Base-by-base conservation (phyloP, 1,140 invertebrate genomes). In the Drosophila chauvacae region DNA sequence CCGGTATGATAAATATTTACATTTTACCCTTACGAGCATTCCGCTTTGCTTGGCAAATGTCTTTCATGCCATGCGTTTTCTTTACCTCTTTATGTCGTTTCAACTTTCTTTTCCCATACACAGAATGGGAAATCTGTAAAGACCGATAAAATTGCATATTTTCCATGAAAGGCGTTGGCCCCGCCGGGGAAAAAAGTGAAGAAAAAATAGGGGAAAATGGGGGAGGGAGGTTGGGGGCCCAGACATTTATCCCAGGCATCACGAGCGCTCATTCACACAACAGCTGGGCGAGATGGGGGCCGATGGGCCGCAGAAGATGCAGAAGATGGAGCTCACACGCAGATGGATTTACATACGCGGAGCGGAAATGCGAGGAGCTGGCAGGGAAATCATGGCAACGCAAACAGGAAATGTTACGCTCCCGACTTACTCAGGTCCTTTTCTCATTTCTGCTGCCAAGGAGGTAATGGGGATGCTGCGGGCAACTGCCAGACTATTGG, bases 101-200 rank as follows among this genome's bases (percentile, higher is more conserved):
- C 50, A 42, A 55, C 50, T 76, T 60, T 45, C 57, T 62, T 70
- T 63, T 37, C 13, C 11, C 13, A 7, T 20, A 55, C 59, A 55
- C 59, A 45, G 45, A 68, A 64, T 76, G 74, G 78, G 28, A 90
- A 90, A 90, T 90, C 85, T 90, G 85, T 90, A 90, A 90, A 81
- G 85, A 90, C 86, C 85, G 85, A 90, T 90, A 90, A 90, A 90
- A 90, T 90, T 90, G 85, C 85, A 90, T 90, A 90, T 90, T 90
- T 90, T 90, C 86, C 78, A 86, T 90, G 86, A 80, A 81, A 90
- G 77, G 76, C 66, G 61, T 76, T 66, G 68, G 58, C 30, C 30
- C 53, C 35, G 20, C 64, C 68, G n/a, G 23, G 59, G 13, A 68
- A 68, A 76, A 56, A 47, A 70, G 45, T 13, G 7, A n/a, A 2